phyloP scores from a whole-genome alignment of 1,140 invertebrate species.

The Eulimnadia texana region DNA sequence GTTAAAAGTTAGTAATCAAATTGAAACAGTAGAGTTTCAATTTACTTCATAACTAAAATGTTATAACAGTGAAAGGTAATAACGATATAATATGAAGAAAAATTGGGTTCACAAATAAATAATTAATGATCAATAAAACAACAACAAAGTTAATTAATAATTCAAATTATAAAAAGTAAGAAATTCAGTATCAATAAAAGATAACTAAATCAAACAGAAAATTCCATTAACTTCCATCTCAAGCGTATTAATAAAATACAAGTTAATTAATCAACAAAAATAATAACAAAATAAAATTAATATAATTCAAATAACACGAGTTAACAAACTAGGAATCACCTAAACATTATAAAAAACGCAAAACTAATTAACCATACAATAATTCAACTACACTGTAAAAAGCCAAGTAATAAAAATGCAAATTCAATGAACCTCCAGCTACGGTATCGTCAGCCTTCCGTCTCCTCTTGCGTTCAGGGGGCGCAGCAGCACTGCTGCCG shows the following conservation, averaged over 20 bases:
- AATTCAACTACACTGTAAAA: no score
- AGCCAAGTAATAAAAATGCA: no score
- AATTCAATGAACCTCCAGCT: constrained; percentile 19
- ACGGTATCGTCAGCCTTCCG: constrained; percentile 27
- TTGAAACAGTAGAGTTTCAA: no score
- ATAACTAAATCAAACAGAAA: no score
- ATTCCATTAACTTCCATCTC: background rate
- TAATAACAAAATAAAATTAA: background rate
- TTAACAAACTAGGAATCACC: no score
- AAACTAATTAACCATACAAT: no score
- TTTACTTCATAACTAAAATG: no score
- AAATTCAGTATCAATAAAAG: no score
- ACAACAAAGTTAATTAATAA: no score
- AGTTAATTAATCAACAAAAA: background rate
- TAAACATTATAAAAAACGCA: no score
- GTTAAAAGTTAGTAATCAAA: background rate
- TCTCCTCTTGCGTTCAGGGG: constrained; percentile 28
- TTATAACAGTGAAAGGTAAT: no score
- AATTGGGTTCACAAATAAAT: background rate
- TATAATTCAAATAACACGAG: background rate
- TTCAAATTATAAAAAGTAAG: no score
- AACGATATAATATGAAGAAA: background rate
- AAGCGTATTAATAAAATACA: background rate
- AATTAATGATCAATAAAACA: background rate
- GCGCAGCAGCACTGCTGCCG: constrained; percentile 15